Conservation (phyloP, 2,113 vertebrate species). For the Lampris megalopsis region DNA sequence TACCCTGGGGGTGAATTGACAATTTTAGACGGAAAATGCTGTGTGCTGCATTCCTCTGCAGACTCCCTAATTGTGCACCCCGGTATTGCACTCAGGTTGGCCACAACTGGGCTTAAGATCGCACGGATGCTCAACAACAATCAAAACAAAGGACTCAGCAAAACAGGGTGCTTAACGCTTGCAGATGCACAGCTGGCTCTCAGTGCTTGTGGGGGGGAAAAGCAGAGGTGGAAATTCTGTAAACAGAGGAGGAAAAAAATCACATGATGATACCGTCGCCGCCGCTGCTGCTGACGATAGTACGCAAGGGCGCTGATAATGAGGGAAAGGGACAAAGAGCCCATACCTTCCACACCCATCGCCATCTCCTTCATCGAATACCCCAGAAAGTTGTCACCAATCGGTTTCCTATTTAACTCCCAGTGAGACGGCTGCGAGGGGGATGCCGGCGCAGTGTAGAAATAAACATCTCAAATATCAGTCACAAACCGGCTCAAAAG, state of each 20-base stretch:
- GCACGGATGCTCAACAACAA: slow-evolving; percentile 33
- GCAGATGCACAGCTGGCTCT: slow-evolving; percentile 32
- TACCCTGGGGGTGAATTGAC: slow-evolving; percentile 12
- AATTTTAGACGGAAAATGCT: slow-evolving; percentile 28
- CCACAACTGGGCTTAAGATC: slow-evolving; percentile 26
- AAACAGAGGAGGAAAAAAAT: slow-evolving; percentile 29
- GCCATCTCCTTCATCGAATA: slow-evolving; percentile 39
- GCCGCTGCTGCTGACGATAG: slow-evolving; percentile 8
- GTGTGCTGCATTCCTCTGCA: slow-evolving; percentile 7
- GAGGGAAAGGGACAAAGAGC: neutral
- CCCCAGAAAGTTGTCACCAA: slow-evolving; percentile 50
- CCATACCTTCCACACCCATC: neutral
- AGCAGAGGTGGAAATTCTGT: neutral
- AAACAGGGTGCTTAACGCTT: slow-evolving; percentile 21
- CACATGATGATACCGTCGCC: neutral
- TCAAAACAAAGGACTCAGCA: slow-evolving; percentile 35
- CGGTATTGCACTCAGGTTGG: slow-evolving; percentile 56
- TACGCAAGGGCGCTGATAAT: slow-evolving; percentile 5
- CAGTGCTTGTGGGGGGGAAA: slow-evolving; percentile 14
- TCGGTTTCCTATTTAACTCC: slow-evolving; percentile 55
- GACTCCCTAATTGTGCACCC: slow-evolving; percentile 42
- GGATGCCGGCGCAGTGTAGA: slow-evolving; percentile 41
- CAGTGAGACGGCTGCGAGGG: slow-evolving; percentile 32
- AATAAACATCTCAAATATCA: slow-evolving; percentile 68
- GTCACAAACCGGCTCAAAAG: slow-evolving; percentile 51